A percentile compares a stretch with the other conserved stretches of the same genome.
Evolutionary conservation across 64 coral and sea anemone species (phyloP).

Genomic region (Acropora tenuis): DNA sequence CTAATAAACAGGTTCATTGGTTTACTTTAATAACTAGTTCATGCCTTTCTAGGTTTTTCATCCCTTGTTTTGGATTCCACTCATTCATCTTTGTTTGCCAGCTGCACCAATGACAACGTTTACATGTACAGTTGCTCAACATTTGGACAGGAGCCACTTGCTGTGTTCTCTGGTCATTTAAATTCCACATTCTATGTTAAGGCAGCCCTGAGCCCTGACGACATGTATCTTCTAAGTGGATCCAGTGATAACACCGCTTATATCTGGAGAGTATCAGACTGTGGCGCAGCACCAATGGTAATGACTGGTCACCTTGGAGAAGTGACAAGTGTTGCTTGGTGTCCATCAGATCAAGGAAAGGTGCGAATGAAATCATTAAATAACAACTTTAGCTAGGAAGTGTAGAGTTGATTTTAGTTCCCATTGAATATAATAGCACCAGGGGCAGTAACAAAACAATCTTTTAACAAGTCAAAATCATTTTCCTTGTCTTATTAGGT

Average conservation of each 20-base stretch:
- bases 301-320: slow-evolving; percentile 88
- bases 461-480: too few relatives aligned
- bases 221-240: slow-evolving; percentile 84
- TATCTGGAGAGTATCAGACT: slow-evolving; percentile 84
- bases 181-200: slow-evolving; percentile 99
- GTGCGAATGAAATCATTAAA: slow-evolving; percentile 11
- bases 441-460: too few relatives aligned
- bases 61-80: slow-evolving; percentile 89
- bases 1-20: not conserved
- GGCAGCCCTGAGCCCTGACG: slow-evolving; percentile 88
- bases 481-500: slow-evolving; percentile 39
- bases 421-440: too few relatives aligned
- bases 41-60: slow-evolving; percentile 79
- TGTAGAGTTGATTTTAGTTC: not conserved
- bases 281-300: slow-evolving; percentile 59
- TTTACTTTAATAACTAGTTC: too few relatives aligned
- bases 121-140: slow-evolving; percentile 94
- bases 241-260: slow-evolving; percentile 88
- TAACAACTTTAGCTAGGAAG: not conserved
- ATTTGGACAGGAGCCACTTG: slow-evolving; percentile 67
- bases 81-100: slow-evolving; percentile 87
- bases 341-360: slow-evolving; percentile 89
- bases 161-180: slow-evolving; percentile 77
- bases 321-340: slow-evolving; percentile 96
- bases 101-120: slow-evolving; percentile 90